A percentile compares a stretch with the other conserved stretches of the same genome.
These are phyloP conservation scores for Pantherophis vulpinus DNA, from an alignment of 2,797 vertebrate species.

Conservation along the genomic window DNA sequence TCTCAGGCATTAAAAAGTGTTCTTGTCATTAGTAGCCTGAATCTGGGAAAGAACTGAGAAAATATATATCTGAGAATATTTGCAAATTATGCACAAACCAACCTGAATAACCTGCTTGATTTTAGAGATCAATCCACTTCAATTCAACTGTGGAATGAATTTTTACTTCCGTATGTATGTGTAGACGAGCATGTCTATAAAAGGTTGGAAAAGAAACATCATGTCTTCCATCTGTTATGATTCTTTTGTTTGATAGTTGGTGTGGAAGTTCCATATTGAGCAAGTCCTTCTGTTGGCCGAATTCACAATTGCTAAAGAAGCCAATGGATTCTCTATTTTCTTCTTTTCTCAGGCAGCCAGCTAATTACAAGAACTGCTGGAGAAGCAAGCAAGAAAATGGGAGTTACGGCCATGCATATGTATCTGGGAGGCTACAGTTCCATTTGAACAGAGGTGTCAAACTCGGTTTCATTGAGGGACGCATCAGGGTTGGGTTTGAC, in stretches of 20 bases:
- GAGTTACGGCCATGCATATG: not conserved
- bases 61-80: not conserved
- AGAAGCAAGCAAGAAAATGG: not conserved
- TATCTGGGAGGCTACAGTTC: not conserved
- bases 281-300: not conserved
- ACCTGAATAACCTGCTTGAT: too few relatives aligned
- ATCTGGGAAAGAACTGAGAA: not conserved
- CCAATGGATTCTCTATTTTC: not conserved
- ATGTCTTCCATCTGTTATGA: not conserved
- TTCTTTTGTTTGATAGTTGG: not conserved
- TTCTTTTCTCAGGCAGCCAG: not conserved
- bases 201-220: not conserved
- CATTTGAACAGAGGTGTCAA: not conserved
- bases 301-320: not conserved
- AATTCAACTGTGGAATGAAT: not conserved
- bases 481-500: too few relatives aligned
- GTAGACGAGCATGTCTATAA: not conserved
- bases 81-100: not conserved
- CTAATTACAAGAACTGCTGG: not conserved
- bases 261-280: not conserved
- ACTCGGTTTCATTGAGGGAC: too few relatives aligned
- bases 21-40: not conserved
- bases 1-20: not conserved
- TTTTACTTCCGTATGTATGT: too few relatives aligned
- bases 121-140: too few relatives aligned